Evolutionary conservation across 2,888 invertebrate species (phyloP).

Genomic region (Coenonympha glycerion): DNA sequence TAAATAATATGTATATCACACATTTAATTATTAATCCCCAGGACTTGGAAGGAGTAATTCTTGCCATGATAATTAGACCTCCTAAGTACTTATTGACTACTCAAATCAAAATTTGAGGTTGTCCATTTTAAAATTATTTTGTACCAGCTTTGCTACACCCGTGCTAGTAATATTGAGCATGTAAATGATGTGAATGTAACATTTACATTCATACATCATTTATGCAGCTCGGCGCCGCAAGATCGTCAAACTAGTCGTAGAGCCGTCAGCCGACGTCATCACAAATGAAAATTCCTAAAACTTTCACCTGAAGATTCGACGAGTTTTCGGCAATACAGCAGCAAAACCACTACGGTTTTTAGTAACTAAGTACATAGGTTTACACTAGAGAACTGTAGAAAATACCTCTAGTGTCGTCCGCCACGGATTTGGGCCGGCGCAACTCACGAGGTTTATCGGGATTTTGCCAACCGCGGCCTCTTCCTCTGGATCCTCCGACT

Average conservation of each 20-base stretch:
- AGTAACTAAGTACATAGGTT: not conserved
- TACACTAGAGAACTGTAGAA: not conserved
- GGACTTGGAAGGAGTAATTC: too few species aligned
- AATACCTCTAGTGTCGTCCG: conserved; percentile 59
- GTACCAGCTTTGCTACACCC: too few species aligned
- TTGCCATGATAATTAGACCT: too few species aligned
- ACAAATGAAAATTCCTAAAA: conserved; percentile 61
- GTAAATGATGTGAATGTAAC: not conserved
- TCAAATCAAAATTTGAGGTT: too few species aligned
- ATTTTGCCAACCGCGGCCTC: conserved; percentile 72
- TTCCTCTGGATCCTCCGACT: conserved; percentile 67
- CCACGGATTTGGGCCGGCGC: conserved; percentile 56
- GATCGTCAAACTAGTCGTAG: conserved; percentile 45
- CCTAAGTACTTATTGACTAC: too few species aligned
- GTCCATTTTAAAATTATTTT: too few species aligned
- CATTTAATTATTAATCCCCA: too few species aligned
- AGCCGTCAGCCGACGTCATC: conserved; percentile 65
- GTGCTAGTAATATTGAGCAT: too few species aligned
- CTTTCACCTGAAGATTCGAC: conserved; percentile 62
- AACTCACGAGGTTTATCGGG: conserved; percentile 66
- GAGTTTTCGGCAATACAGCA: conserved; percentile 45
- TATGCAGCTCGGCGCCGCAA: conserved; percentile 24
- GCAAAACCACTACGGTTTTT: conserved; percentile 28
- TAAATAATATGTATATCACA: too few species aligned
- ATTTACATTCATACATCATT: not conserved